These are phyloP conservation scores for Okapia johnstoni DNA, from an alignment of 2,113 vertebrate genomes.

Conservation along the genomic window DNA sequence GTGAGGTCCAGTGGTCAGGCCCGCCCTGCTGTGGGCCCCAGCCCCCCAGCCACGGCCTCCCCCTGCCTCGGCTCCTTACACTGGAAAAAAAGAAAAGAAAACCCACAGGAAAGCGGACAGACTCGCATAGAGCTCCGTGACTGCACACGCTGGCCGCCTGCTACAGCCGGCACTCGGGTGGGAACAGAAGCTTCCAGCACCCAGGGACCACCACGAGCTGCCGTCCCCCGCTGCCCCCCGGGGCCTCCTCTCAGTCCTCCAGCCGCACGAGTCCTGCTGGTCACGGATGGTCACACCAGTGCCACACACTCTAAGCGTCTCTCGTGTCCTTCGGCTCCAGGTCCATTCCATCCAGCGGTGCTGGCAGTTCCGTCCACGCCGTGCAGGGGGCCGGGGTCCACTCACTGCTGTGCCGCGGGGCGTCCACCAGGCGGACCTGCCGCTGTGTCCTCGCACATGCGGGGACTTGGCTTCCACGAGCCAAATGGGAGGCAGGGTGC, in stretches of 20 bases:
- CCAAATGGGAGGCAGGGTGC: background rate
- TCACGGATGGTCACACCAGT: fast-evolving
- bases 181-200: too few relatives aligned
- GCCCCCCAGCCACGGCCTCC: fast-evolving
- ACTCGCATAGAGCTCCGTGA: fast-evolving
- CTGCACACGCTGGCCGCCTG: too few relatives aligned
- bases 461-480: background rate
- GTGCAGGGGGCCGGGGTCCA: background rate
- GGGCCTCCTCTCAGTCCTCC: background rate
- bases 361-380: fast-evolving
- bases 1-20: background rate
- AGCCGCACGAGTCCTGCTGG: background rate
- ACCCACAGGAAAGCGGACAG: background rate
- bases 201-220: fast-evolving
- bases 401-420: background rate
- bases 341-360: background rate
- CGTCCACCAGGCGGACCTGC: fast-evolving
- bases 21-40: background rate
- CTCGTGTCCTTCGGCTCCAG: background rate
- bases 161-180: background rate
- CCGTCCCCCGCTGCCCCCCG: fast-evolving
- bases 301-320: fast-evolving
- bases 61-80: too few relatives aligned
- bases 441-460: fast-evolving
- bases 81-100: background rate